Evolutionary conservation across 2,888 invertebrate genomes (phyloP), one percentile per base, ranked within the genome.

Genomic region (Parthenolecanium corni): DNA sequence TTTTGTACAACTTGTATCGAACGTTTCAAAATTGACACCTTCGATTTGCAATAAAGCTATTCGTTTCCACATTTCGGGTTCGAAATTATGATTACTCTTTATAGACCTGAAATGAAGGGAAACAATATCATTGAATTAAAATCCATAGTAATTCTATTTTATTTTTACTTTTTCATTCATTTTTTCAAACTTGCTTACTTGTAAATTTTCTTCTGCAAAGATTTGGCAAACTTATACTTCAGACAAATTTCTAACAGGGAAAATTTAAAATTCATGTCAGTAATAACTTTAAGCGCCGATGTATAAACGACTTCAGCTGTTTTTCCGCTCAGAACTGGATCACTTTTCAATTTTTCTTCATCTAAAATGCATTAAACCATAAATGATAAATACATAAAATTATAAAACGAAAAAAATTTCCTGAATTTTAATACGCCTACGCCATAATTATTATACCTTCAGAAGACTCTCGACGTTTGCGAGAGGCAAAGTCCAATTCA

Each of bases 31-130:
- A 57, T 46, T 57, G 16, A 57, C 23, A 46, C 47, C 57, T 6
- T 61, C 47, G 4, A 51, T 12, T 24, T 61, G 49, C 46, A 21
- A 23, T 40, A 51, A 40, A 12, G 61, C 61, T 9, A 61, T 24
- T 40, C 49, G 36, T 61, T 51, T 61, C 61, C 61, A 61, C 51
- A 61, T 51, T 51, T 61, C 51, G n/a, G 61, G 38, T 23, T 61
- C 61, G n/a, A 23, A 36, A 18, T 14, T 23, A 18, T 61, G 61
- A 6, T 61, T 40, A n/a, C 16, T 61, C 38, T 61, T 61, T 21
- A 61, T 21, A 23, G 49, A 49, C 49, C 61, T 61, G 16, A n/a
- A 56, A 53, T 11, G 21, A 36, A 18, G 11, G 14, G 3, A 18
- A 40, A 31, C 9, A 31, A n/a, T n/a, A 40, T 14, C 12, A 14